A percentile compares a stretch with the other conserved stretches of the same genome.
phyloP scores from a whole-genome alignment of 2,888 invertebrate genomes.

The Andrena praecox region DNA sequence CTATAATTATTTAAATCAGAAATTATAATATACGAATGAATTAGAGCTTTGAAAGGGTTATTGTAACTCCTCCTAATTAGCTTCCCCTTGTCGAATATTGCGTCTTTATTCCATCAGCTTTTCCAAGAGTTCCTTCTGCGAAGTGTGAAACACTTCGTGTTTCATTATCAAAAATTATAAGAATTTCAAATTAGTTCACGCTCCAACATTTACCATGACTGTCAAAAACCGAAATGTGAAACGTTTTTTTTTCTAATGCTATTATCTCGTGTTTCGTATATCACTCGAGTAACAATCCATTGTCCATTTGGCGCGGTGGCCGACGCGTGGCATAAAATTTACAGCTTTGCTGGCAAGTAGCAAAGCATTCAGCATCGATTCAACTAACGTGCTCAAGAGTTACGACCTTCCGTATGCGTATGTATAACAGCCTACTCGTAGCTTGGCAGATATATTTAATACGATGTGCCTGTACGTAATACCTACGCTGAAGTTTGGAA shows the following conservation, averaged over 20 bases:
- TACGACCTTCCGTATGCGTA: neutral
- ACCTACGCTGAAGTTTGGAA: neutral
- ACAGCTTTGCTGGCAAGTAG: neutral
- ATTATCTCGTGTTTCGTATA: too few relatives aligned
- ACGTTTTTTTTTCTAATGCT: neutral
- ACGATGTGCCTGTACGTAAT: neutral
- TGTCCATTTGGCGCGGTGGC: neutral
- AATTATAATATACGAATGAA: too few relatives aligned
- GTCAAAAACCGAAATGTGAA: neutral
- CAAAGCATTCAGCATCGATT: neutral
- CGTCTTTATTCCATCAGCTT: too few relatives aligned
- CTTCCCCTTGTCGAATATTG: neutral
- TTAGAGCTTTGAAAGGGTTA: too few relatives aligned
- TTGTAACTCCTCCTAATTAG: neutral
- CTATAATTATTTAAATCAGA: too few relatives aligned
- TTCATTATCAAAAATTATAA: neutral
- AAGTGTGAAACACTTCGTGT: neutral
- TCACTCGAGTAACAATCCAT: neutral
- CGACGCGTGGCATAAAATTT: slow-evolving; percentile 34
- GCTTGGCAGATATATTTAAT: neutral
- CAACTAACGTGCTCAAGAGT: slow-evolving; percentile 17
- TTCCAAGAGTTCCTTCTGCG: too few relatives aligned
- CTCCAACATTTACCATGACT: neutral
- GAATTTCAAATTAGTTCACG: neutral
- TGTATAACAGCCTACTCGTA: neutral